phyloP scores from a whole-genome alignment of 2,888 invertebrate genomes.

The Elysia crispata region DNA sequence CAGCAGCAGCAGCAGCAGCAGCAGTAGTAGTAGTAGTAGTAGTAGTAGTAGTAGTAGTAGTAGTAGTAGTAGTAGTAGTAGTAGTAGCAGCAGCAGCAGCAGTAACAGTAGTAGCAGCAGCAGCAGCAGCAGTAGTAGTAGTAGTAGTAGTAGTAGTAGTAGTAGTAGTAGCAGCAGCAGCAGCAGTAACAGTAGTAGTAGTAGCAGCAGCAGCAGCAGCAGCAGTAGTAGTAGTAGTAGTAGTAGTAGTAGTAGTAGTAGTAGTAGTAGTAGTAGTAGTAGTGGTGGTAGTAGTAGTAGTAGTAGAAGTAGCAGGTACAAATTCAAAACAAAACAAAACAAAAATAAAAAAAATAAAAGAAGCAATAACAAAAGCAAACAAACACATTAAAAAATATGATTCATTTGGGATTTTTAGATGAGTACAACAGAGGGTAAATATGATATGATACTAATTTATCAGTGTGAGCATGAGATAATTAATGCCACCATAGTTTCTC shows the following conservation, averaged over 20 bases:
- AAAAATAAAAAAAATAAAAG: too few relatives aligned
- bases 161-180: too few relatives aligned
- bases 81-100: not conserved
- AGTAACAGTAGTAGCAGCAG: not conserved
- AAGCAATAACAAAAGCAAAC: too few relatives aligned
- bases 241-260: conserved; percentile 9
- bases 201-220: too few relatives aligned
- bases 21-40: conserved; percentile 4
- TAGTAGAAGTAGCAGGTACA: not conserved
- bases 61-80: conserved; percentile 9
- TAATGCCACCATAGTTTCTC: too few relatives aligned
- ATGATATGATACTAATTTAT: too few relatives aligned
- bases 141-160: conserved; percentile 9
- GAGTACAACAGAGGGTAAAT: too few relatives aligned
- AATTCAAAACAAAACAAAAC: too few relatives aligned
- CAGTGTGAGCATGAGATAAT: too few relatives aligned
- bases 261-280: conserved; percentile 9
- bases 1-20: not conserved
- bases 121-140: not conserved
- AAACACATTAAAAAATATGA: too few relatives aligned
- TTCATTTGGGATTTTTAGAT: too few relatives aligned
- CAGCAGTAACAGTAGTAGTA: too few relatives aligned
- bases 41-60: conserved; percentile 9
- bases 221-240: conserved; percentile 4
- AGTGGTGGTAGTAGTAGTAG: not conserved